Conservation (phyloP, 2,113 vertebrate genomes). For the Stomatorhinus ivindoensis region DNA sequence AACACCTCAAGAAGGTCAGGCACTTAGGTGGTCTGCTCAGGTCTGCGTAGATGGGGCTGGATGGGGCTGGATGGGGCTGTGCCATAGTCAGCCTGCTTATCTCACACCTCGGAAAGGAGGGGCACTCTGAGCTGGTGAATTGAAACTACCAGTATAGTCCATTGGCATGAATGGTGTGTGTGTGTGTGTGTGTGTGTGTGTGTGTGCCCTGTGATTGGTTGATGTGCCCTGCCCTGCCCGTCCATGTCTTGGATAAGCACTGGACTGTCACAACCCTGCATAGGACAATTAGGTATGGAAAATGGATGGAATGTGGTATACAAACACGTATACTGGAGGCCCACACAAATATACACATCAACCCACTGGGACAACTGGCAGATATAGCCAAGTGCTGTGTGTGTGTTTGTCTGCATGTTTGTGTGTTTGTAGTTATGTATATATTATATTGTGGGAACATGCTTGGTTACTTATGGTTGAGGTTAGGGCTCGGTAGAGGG, state of each 20-base stretch:
- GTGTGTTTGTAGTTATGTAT: neutral
- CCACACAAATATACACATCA: neutral
- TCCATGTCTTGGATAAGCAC: neutral
- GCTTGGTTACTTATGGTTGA: neutral
- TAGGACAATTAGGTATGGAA: neutral
- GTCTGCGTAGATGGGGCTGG: neutral
- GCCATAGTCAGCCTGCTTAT: neutral
- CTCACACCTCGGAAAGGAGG: too few species aligned
- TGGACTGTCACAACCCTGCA: neutral
- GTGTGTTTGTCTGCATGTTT: neutral
- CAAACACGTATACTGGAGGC: neutral
- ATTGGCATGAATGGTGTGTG: neutral
- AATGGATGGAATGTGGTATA: neutral
- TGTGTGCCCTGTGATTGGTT: neutral
- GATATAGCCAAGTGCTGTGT: neutral
- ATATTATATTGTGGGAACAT: neutral
- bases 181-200: neutral
- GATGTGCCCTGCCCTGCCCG: neutral
- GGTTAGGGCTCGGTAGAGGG: neutral
- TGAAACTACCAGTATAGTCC: too few species aligned
- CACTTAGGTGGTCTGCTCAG: neutral
- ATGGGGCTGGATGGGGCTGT: too few species aligned
- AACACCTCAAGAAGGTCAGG: constrained; percentile 67
- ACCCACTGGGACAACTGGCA: neutral
- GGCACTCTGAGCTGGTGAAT: too few species aligned